Base-by-base conservation (phyloP, 2,797 vertebrate genomes). In the Scolopax rusticola region DNA sequence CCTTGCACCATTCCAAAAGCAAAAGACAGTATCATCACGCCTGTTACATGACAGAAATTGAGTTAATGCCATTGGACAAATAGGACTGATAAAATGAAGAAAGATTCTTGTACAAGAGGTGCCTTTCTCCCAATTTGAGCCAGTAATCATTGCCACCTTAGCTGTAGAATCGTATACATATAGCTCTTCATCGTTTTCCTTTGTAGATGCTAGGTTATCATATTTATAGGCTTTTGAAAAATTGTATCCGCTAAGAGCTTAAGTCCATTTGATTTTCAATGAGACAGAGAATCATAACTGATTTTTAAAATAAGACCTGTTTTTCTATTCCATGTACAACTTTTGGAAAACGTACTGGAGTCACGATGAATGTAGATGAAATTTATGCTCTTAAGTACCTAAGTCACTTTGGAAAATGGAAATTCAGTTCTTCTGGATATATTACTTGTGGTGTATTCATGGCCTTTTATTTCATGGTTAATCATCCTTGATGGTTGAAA, bases 381-480 rank as follows among this genome's bases (percentile, higher is more conserved):
- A 79, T 79, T 70, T 84, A 18, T 65, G 32, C 14, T 86, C 10
- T 27, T 41, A 54, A 70, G 69, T 61, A 79, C 48, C 21, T 57
- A 57, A 68, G 32, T 92, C 24, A 36, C 67, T 89, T 89, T 30
- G 24, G 60, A 87, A 93, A 94, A 90, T n/a, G 12, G 41, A 92
- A 94, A 76, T 74, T 61, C 32, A 17, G 12, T 85, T 21, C 36
- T 93, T 74, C 61, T 83, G 38, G 64, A 95, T 87, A 40, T 61
- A 57, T 24, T 60, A 45, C 56, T 73, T 76, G 38, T 15, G 17
- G 51, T 53, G 9, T 24, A 41, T 73, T 76, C 54, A 19, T 15
- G 33, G 36, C n/a, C 15, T 88, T 84, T 82, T 87, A 76, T 92
- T 90, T 93, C 32, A 19, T 65, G 41, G 36, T 87, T 94, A 86